Conservation (phyloP, 2,888 invertebrate genomes). For the Amitus sp. region DNA sequence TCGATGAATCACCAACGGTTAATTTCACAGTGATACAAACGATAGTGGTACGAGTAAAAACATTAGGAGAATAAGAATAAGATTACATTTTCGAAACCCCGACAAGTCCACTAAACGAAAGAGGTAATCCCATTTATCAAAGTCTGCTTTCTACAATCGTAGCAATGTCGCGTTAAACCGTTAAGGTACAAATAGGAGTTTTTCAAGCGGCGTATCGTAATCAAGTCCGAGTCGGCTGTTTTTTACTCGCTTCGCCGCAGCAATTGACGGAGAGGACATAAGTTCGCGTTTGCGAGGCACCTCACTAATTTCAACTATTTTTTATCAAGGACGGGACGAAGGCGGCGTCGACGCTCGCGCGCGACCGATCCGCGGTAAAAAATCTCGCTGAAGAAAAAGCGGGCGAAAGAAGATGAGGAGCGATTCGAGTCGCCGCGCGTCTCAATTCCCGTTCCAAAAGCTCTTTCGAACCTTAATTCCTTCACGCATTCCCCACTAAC, state of each 20-base stretch:
- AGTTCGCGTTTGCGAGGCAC: slow-evolving; percentile 23
- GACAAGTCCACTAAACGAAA: too few relatives aligned
- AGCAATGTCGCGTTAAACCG: too few relatives aligned
- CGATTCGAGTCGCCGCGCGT: slow-evolving; percentile 36
- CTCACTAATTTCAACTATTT: slow-evolving; percentile 15
- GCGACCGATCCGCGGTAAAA: slow-evolving; percentile 28
- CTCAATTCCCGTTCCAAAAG: slow-evolving; percentile 36
- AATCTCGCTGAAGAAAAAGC: slow-evolving; percentile 1
- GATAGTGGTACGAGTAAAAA: slow-evolving; percentile 43
- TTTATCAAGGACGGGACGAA: slow-evolving; percentile 26
- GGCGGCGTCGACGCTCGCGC: slow-evolving; percentile 30
- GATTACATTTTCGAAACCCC: slow-evolving; percentile 32
- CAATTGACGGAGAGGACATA: slow-evolving; percentile 10
- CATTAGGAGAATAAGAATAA: slow-evolving; percentile 34
- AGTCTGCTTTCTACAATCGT: too few relatives aligned
- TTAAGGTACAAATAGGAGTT: slow-evolving; percentile 58
- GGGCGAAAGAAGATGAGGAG: slow-evolving; percentile 15
- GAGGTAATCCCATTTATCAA: too few relatives aligned
- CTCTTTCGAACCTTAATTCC: slow-evolving; percentile 28
- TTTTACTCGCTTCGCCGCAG: background rate
- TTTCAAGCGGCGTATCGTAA: slow-evolving; percentile 55
- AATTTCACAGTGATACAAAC: slow-evolving; percentile 43
- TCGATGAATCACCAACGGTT: slow-evolving; percentile 32
- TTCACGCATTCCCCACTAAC: slow-evolving; percentile 48
- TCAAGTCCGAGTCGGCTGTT: slow-evolving; percentile 60